A percentile compares a stretch with the other conserved stretches of the same genome.
Evolutionary conservation across 2,113 vertebrate species (phyloP).

Genomic region (Laterallus jamaicensis): DNA sequence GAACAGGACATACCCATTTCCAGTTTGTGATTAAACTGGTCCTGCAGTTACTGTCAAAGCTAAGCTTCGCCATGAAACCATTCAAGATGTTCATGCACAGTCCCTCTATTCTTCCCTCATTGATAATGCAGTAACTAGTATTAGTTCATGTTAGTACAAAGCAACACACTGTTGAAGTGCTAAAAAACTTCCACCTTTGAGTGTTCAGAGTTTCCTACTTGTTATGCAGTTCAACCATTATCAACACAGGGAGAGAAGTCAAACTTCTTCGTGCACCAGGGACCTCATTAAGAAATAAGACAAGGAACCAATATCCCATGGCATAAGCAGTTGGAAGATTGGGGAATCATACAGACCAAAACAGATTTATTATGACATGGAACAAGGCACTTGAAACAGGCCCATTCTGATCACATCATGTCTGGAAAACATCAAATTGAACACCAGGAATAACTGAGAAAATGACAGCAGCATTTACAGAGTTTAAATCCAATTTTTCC

Average conservation of each 20-base stretch:
- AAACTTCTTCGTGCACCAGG: background rate
- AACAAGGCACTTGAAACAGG: background rate
- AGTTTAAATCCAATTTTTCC: slow-evolving; percentile 2
- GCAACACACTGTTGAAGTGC: background rate
- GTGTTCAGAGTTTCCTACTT: background rate
- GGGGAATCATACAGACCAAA: background rate
- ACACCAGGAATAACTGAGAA: background rate
- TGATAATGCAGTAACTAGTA: background rate
- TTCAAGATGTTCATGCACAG: background rate
- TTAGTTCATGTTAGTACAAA: background rate
- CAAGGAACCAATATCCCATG: background rate
- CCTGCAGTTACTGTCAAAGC: background rate
- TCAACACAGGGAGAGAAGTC: background rate
- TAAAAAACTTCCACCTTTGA: background rate
- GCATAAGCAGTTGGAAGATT: background rate
- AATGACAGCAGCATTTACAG: background rate
- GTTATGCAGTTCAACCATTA: background rate
- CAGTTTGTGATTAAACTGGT: background rate
- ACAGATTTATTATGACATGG: background rate
- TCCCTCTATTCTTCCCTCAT: too few species aligned
- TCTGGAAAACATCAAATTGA: background rate
- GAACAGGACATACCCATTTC: accelerated
- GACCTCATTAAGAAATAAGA: background rate
- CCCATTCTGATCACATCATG: background rate
- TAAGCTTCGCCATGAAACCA: background rate